Percentiles rank a stretch among this genome's conserved stretches.
Evolutionary conservation across 2,113 vertebrate genomes (phyloP).

Genomic region (Proteles cristata): DNA sequence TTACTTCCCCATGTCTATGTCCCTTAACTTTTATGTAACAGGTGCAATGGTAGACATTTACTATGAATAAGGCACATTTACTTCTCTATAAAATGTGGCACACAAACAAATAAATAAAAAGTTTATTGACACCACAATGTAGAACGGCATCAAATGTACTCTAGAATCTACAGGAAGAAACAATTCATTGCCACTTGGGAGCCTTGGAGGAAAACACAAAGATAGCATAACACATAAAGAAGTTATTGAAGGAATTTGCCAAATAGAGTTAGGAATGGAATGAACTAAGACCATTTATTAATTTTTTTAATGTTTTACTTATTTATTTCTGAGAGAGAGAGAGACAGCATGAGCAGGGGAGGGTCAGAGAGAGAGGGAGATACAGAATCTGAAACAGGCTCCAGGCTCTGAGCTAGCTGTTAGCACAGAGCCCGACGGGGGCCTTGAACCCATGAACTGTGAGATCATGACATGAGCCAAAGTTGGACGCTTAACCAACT

Average conservation of each 20-base stretch:
- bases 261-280: background rate
- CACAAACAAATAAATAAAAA: background rate
- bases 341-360: no score
- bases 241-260: background rate
- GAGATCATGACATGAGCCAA: no score
- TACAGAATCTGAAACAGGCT: no score
- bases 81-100: background rate
- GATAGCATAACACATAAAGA: background rate
- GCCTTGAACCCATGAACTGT: no score
- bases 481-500: no score
- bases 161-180: background rate
- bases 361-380: no score
- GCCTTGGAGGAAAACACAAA: background rate
- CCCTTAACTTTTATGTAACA: background rate
- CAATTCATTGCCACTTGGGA: background rate
- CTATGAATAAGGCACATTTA: background rate
- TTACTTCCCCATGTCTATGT: background rate
- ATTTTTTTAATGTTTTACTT: no score
- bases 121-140: no score
- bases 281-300: background rate
- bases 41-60: background rate
- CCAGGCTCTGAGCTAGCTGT: no score
- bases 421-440: no score
- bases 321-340: no score
- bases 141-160: background rate